phyloP scores from a whole-genome alignment of 2,888 invertebrate species.

The Acleris emargana region DNA sequence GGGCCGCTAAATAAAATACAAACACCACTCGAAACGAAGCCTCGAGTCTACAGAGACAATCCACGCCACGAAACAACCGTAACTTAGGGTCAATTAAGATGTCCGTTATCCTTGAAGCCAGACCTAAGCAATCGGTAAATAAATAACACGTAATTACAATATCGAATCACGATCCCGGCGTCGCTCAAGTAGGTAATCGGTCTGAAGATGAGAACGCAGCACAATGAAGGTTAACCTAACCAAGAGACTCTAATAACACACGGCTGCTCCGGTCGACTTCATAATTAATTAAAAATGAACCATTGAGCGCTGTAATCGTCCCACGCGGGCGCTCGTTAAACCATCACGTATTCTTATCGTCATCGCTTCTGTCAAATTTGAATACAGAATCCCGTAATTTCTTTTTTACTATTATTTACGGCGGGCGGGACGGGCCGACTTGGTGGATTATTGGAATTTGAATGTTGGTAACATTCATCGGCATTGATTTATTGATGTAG shows the following conservation, averaged over 20 bases:
- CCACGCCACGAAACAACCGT: slow-evolving; percentile 70
- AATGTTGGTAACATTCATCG: slow-evolving; percentile 65
- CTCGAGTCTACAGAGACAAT: slow-evolving; percentile 71
- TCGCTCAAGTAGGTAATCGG: slow-evolving; percentile 61
- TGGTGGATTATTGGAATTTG: slow-evolving; percentile 76
- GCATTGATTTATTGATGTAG: slow-evolving; percentile 75
- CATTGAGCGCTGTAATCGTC: slow-evolving; percentile 68
- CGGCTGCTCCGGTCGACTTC: slow-evolving; percentile 56
- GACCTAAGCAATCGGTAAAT: slow-evolving; percentile 67
- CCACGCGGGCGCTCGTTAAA: slow-evolving; percentile 75
- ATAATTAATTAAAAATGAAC: slow-evolving; percentile 76
- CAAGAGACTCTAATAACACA: slow-evolving; percentile 59
- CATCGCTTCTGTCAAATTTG: slow-evolving; percentile 79
- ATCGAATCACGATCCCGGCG: slow-evolving; percentile 76
- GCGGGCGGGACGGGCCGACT: slow-evolving; percentile 60
- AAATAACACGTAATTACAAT: slow-evolving; percentile 79
- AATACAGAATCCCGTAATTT: slow-evolving; percentile 75
- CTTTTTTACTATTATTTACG: slow-evolving; percentile 73
- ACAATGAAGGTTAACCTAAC: slow-evolving; percentile 62
- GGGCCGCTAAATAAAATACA: slow-evolving; percentile 81
- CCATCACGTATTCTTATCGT: slow-evolving; percentile 75
- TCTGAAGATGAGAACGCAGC: slow-evolving; percentile 68
- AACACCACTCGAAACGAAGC: slow-evolving; percentile 72
- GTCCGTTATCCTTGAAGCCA: slow-evolving; percentile 76
- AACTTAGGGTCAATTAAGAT: slow-evolving; percentile 76